phyloP scores from a whole-genome alignment of 1,140 invertebrate species.

The Odontomachus brunneus region DNA sequence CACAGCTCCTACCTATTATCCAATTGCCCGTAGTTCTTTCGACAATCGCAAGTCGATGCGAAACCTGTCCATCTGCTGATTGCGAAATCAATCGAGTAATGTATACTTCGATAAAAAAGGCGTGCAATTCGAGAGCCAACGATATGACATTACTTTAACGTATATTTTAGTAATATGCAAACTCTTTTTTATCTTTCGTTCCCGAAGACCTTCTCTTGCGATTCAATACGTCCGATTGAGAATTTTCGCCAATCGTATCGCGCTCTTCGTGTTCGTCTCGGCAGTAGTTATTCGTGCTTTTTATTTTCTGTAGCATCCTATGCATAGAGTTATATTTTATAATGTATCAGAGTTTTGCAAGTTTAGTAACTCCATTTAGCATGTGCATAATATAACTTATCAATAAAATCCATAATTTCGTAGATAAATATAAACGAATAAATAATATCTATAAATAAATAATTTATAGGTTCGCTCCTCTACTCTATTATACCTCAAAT shows the following conservation, averaged over 20 bases:
- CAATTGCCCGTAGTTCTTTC: background rate
- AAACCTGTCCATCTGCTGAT: constrained; percentile 9
- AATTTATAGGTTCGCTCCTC: background rate
- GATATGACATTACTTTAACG: constrained; percentile 29
- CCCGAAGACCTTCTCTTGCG: no score
- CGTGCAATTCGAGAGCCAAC: constrained; percentile 17
- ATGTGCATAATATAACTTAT: background rate
- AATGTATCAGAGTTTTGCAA: background rate
- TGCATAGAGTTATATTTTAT: constrained; percentile 5
- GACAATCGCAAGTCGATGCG: background rate
- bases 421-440: background rate
- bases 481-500: background rate
- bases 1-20: background rate
- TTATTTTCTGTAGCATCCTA: background rate
- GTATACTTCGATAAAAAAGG: constrained; percentile 13
- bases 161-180: no score
- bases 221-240: no score
- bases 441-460: background rate
- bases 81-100: background rate
- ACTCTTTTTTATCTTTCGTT: no score
- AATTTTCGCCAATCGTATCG: background rate
- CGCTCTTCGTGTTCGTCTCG: background rate
- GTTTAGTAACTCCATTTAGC: background rate
- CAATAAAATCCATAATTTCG: background rate
- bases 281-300: background rate